These are phyloP conservation scores for Cliona cf. orientalis DNA, from an alignment of 37 sponge, comb jelly and placozoan species.

Conservation along the genomic window DNA sequence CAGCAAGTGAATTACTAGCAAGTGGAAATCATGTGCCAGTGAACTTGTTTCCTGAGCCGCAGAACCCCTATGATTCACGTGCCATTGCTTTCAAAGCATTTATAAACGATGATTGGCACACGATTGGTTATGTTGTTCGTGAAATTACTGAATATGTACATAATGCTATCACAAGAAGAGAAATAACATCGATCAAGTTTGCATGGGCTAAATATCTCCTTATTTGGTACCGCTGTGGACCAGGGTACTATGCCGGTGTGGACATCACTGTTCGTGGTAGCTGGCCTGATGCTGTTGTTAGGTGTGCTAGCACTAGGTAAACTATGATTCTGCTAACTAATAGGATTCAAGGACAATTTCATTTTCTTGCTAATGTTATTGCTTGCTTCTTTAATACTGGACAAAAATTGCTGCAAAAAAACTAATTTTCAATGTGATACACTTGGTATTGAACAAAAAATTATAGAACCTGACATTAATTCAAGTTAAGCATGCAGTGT, in stretches of 20 bases:
- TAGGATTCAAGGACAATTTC: too few relatives aligned
- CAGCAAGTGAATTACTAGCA: not conserved
- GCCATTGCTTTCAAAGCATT: slow-evolving; percentile 30
- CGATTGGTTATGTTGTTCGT: slow-evolving; percentile 39
- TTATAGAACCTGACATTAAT: too few relatives aligned
- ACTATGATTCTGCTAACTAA: not conserved
- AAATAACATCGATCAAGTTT: not conserved
- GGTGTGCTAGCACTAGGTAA: slow-evolving; percentile 31
- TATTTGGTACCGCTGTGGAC: slow-evolving; percentile 16
- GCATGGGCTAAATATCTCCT: slow-evolving; percentile 18
- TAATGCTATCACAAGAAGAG: not conserved
- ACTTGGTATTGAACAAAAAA: too few relatives aligned
- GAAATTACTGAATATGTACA: slow-evolving; percentile 20
- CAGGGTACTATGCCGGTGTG: slow-evolving; percentile 43
- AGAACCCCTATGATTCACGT: slow-evolving; percentile 11
- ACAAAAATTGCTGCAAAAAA: too few relatives aligned
- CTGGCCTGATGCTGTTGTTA: slow-evolving; percentile 5
- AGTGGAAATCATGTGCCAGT: slow-evolving; percentile 9
- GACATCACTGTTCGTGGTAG: slow-evolving; percentile 19
- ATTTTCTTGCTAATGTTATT: too few relatives aligned
- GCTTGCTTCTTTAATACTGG: too few relatives aligned
- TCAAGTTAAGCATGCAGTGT: too few relatives aligned
- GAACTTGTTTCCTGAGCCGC: not conserved
- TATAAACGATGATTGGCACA: slow-evolving; percentile 7
- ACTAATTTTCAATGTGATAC: too few relatives aligned